Conservation (phyloP, 2,113 vertebrate genomes). For the Bolborhynchus lineola region DNA sequence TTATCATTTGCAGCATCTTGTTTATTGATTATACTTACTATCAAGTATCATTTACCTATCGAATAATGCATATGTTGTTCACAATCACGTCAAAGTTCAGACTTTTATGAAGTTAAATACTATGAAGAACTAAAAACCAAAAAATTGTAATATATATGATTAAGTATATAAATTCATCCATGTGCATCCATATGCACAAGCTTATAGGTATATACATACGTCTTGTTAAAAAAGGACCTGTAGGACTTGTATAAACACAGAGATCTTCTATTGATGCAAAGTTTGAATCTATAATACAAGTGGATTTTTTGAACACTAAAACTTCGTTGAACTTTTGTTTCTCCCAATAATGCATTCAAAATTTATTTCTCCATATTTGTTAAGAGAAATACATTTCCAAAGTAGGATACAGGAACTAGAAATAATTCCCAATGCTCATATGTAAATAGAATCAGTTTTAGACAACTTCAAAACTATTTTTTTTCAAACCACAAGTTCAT, state of each 20-base stretch:
- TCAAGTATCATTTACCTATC: background rate
- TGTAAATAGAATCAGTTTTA: background rate
- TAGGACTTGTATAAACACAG: background rate
- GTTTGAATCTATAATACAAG: background rate
- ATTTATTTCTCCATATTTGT: background rate
- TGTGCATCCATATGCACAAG: accelerated
- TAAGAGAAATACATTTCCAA: background rate
- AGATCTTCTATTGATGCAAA: background rate
- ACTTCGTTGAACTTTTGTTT: background rate
- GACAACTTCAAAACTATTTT: background rate
- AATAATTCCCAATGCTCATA: background rate
- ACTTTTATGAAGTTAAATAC: background rate
- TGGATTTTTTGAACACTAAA: background rate
- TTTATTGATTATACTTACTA: background rate
- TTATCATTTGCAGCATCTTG: background rate
- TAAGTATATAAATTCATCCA: background rate
- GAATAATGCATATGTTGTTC: background rate
- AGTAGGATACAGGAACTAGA: background rate
- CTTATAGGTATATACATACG: background rate
- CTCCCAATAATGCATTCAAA: background rate
- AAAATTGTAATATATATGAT: background rate
- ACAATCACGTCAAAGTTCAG: background rate
- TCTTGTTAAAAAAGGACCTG: background rate
- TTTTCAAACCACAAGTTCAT: background rate
- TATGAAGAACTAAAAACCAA: background rate